Evolutionary conservation across 2,113 vertebrate species (phyloP).

Genomic region (Larimichthys crocea): DNA sequence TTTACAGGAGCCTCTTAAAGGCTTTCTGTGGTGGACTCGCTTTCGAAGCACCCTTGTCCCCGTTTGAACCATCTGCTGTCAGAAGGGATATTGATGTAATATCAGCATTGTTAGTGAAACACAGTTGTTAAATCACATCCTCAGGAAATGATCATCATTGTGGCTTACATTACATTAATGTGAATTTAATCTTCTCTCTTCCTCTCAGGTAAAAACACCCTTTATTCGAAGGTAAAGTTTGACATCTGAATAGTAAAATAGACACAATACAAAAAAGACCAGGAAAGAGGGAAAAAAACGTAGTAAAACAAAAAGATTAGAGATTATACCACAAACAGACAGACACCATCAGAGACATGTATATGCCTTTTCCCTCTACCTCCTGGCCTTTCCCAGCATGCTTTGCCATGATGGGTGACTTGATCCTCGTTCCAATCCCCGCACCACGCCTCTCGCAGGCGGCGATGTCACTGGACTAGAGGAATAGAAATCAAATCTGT

Average conservation of each 20-base stretch:
- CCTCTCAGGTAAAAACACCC: neutral
- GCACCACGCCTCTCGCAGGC: slow-evolving; percentile 68
- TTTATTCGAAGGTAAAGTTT: neutral
- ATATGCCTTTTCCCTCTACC: slow-evolving; percentile 50
- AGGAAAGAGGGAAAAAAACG: neutral
- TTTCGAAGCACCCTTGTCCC: slow-evolving; percentile 17
- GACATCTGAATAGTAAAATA: slow-evolving; percentile 3
- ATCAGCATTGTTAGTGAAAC: slow-evolving; percentile 30
- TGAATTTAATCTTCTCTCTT: neutral
- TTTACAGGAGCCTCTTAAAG: slow-evolving; percentile 33
- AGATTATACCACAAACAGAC: slow-evolving; percentile 19
- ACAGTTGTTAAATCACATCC: slow-evolving; percentile 22
- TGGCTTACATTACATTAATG: slow-evolving; percentile 1
- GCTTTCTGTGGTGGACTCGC: slow-evolving; percentile 25
- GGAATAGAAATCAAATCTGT: slow-evolving; percentile 80
- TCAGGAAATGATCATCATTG: slow-evolving; percentile 1
- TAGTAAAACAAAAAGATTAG: slow-evolving; percentile 17
- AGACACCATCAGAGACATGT: slow-evolving; percentile 14
- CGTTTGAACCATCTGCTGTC: slow-evolving; percentile 20
- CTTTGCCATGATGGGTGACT: slow-evolving; percentile 71
- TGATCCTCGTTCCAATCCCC: slow-evolving; percentile 70
- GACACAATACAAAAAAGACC: slow-evolving; percentile 2
- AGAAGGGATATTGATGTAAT: slow-evolving; percentile 28
- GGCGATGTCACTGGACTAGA: slow-evolving; percentile 73
- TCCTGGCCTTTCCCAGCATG: slow-evolving; percentile 68